Evolutionary conservation across 1,140 invertebrate genomes (phyloP), one percentile per base, ranked within the genome.

Genomic region (Bombus consobrinus): DNA sequence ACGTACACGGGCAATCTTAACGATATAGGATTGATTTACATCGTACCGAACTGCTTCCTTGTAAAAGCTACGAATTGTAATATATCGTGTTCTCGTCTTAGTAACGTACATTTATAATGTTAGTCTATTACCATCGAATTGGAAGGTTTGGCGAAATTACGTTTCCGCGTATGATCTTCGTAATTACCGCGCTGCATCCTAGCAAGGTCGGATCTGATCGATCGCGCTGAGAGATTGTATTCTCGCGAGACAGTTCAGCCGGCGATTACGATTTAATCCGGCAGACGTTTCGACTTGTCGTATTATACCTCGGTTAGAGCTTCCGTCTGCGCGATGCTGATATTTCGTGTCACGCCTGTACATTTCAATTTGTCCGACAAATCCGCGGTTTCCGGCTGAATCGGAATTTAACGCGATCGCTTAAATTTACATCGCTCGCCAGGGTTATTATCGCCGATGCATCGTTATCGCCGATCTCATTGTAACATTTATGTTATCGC

Each of bases 151-250:
- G 0, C 39, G 25, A 41, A 6, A 41, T 71, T 41, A 25, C 37
- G 64, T 66, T 71, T 8, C 18, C 15, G 59, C 25, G 53, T n/a
- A 43, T 18, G 57, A n/a, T 37, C 32, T 57, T 25, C 32, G 66
- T 53, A 53, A 53, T 53, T 53, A 22, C 18, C 47, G 6, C 18
- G 47, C 18, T 22, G 47, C 47, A 22, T 53, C 47, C 47, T 1
- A 89, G 92, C 90, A 92, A 92, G 83, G 73, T 62, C 81, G 73
- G 32, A 83, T 80, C 86, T 87, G 90, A 93, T 92, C 92, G 92
- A 93, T 94, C 92, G 88, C 81, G 87, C 75, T 64, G 85, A 34
- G 73, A 89, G 71, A 82, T 89, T 71, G 80, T 77, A 80, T 89
- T 87, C 80, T 59, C 82, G 69, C 41, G 59, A 53, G 85, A 85